Base-by-base conservation (phyloP, 2,113 vertebrate species). In the Leucosticte australis region DNA sequence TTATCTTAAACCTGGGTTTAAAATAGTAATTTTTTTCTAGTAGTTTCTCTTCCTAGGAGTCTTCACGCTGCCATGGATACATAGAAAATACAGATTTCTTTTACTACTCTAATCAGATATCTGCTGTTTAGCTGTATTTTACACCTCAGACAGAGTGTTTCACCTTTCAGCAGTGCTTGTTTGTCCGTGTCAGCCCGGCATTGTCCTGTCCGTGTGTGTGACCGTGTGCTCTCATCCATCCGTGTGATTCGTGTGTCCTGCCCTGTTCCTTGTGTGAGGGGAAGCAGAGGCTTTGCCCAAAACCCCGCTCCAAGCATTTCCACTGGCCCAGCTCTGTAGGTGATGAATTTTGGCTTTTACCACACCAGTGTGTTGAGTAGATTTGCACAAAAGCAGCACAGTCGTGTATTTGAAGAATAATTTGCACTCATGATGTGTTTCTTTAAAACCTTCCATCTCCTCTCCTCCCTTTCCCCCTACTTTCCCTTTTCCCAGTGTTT, bases 381-480 rank as follows among this genome's bases (percentile, higher is more conserved):
- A 24, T 88, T 76, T 93, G 83, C 87, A 53, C 88, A 59, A 41
- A 76, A 92, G 73, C 20, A 71, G 69, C 49, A 28, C 47, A n/a
- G 47, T 75, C 31, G 42, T 77, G 14, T 82, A 64, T 65, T 41
- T 90, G 77, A 91, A 91, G 92, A 93, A 57, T 92, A 87, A 96
- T 89, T 83, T 81, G 47, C 53, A 0, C 89, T 83, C 62, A n/a
- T 76, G 65, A 52, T 92, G 60, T 92, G 87, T 91, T 90, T 95
- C 89, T 94, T 91, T 87, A 90, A 95, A 97, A 93, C 89, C 89
- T 94, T 92, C 96, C 94, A 50, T 92, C 83, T 94, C 87, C 94
- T 92, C 81, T 78, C 46, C 76, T 89, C 83, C 93, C 82, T 81
- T 42, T 80, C 59, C 20, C 33, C 79, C 83, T 20, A 0, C 94